Conservation (phyloP, 2,113 vertebrate species). For the Chamaetylas fuelleborni region DNA sequence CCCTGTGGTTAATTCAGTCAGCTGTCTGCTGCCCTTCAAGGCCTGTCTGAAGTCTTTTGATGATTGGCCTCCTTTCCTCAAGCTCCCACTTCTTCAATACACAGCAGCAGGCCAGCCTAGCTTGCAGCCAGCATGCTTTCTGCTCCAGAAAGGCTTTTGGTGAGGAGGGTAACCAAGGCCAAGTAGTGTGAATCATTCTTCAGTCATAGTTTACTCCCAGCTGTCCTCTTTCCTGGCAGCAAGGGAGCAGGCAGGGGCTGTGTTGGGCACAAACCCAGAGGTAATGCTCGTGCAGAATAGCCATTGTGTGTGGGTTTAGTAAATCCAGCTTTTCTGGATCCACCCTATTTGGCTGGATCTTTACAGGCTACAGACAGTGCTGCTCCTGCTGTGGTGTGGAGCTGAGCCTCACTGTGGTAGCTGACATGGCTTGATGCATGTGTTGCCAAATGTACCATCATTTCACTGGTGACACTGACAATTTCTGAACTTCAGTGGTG, state of each 20-base stretch:
- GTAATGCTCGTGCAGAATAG: rapidly evolving
- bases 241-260: not conserved
- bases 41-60: not conserved
- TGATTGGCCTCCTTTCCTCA: not conserved
- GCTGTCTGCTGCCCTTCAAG: not conserved
- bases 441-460: not conserved
- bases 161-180: not conserved
- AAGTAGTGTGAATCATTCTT: not conserved
- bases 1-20: not conserved
- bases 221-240: not conserved
- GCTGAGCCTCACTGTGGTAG: not conserved
- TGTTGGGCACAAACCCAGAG: not conserved
- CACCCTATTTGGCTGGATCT: not conserved
- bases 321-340: not conserved
- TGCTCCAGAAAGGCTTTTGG: not conserved
- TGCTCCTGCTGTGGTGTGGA: not conserved
- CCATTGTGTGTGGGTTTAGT: not conserved
- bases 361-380: not conserved
- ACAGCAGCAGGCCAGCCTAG: not conserved
- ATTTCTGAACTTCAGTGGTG: not conserved
- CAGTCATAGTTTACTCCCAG: not conserved
- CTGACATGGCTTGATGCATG: not conserved
- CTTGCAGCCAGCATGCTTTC: rapidly evolving
- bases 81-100: rapidly evolving
- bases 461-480: not conserved